Evolutionary conservation across 2,797 vertebrate species (phyloP).

Genomic region (Pempheris klunzingeri): DNA sequence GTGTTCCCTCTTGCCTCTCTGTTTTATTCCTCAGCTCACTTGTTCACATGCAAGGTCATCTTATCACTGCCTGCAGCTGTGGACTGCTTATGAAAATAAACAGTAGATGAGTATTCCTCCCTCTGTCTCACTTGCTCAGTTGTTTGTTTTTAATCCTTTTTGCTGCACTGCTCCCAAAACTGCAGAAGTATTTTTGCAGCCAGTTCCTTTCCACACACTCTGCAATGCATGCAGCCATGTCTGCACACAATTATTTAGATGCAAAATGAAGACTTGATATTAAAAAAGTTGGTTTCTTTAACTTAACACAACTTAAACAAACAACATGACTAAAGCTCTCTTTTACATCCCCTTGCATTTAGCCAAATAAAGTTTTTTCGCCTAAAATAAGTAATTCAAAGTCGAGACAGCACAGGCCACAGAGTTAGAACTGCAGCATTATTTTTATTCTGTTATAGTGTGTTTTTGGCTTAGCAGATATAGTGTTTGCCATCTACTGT

Average conservation of each 20-base stretch:
- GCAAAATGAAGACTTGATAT: neutral
- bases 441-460: neutral
- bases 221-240: neutral
- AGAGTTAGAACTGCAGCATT: neutral
- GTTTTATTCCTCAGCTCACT: conserved; percentile 46
- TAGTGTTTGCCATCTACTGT: conserved; percentile 22
- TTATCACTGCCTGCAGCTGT: conserved; percentile 74
- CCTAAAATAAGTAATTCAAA: neutral
- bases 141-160: neutral
- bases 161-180: neutral
- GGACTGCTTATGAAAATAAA: conserved; percentile 60
- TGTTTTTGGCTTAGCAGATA: conserved; percentile 6
- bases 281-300: neutral
- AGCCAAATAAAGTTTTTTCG: neutral
- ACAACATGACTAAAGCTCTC: neutral
- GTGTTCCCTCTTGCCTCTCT: conserved; percentile 43
- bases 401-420: neutral
- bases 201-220: neutral
- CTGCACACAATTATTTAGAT: neutral
- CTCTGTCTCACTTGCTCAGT: conserved; percentile 16
- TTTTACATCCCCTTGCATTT: neutral
- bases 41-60: conserved; percentile 72
- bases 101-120: conserved; percentile 48
- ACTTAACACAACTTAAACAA: neutral
- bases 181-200: neutral